phyloP scores from a whole-genome alignment of 2,113 vertebrate genomes.

The Tricholaema leucomelas region DNA sequence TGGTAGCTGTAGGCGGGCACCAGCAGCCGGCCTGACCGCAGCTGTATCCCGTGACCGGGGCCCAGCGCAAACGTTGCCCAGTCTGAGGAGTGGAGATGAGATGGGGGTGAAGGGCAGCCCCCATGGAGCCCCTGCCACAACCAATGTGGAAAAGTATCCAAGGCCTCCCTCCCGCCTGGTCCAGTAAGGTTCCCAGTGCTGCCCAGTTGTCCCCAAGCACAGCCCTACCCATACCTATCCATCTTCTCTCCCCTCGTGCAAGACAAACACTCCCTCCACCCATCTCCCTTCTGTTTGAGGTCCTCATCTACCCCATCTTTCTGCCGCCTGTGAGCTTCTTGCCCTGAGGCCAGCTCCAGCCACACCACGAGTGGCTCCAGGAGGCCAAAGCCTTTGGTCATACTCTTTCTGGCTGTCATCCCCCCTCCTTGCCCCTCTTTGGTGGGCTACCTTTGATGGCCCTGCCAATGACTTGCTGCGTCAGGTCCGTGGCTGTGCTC shows the following conservation, averaged over 20 bases:
- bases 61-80: conserved; percentile 95
- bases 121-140: neutral
- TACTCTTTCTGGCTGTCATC: neutral
- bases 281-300: neutral
- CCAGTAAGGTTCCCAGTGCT: neutral
- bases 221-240: neutral
- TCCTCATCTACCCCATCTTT: neutral
- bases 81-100: conserved; percentile 65
- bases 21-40: conserved; percentile 88
- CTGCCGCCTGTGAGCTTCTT: neutral
- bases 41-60: conserved; percentile 91
- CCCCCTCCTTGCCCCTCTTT: fast-evolving
- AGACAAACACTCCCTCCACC: neutral
- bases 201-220: fast-evolving
- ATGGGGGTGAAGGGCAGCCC: neutral
- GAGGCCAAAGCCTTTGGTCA: neutral
- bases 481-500: conserved; percentile 85
- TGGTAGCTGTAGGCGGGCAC: conserved; percentile 92
- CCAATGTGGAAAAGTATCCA: fast-evolving
- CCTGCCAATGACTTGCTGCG: conserved; percentile 80
- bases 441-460: conserved; percentile 66
- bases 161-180: neutral
- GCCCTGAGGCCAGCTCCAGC: fast-evolving
- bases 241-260: neutral
- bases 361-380: fast-evolving